Base-by-base conservation (phyloP, 1,140 invertebrate species). In the Mamestra configurata region DNA sequence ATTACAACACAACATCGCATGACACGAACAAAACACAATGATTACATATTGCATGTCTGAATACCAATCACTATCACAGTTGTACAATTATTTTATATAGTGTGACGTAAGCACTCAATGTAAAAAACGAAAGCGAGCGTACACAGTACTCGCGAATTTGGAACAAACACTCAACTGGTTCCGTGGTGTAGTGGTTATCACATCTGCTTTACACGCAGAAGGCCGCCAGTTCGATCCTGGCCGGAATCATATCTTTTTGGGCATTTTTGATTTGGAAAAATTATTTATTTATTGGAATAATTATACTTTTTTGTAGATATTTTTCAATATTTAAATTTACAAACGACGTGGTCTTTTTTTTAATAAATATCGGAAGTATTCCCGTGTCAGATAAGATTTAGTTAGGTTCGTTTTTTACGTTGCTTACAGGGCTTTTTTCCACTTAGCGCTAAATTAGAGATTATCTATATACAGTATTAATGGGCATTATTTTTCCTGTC, bases 111-210 rank as follows among this genome's bases (percentile, higher is more conserved):
- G 2, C 1, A 2, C 7, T 7, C 8, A 10, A 46, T 51, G n/a
- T 35, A 18, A 73, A n/a, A 40, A 35, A 73, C 53, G 49, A 73
- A 73, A 53, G 68, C 55, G 18, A 31, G 10, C 20, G 70, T n/a
- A 49, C 18, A 4, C 37, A 10, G 24, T 35, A 15, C 8, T 35
- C 11, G 11, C 7, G 8, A 53, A 72, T 72, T 72, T 72, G 31
- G 49, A 22, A 5, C 49, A 43, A 40, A 0, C 1, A 43, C 18
- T 40, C 57, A 82, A 76, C 18, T 35, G 86, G 86, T 86, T 88
- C 86, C 86, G 86, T 88, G 86, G 86, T 86, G 84, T 87, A 88
- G 86, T 88, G 86, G 86, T 88, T 86, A 87, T 82, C 82, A 85
- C 82, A 85, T 84, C 82, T 84, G 84, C 70, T 72, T 72, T 72